Base-by-base conservation (phyloP, 2,888 invertebrate species). In the Pharmacophagus antenor region DNA sequence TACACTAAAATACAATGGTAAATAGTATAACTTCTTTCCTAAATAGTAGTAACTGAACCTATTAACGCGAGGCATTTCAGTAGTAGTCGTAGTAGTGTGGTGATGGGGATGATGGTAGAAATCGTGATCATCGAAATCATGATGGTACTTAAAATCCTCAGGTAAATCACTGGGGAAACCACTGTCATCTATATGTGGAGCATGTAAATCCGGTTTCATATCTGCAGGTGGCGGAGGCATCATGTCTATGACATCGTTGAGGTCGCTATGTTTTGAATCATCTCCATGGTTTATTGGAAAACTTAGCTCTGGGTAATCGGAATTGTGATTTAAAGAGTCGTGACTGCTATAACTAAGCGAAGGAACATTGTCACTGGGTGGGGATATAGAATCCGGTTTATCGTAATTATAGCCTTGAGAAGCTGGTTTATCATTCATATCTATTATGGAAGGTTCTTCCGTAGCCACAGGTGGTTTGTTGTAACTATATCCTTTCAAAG, bases 1-100 rank as follows among this genome's bases (percentile, higher is more conserved):
- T 15, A 95, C 93, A 74, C 95, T 95, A 75, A 95, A 95, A 77
- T 95, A 95, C 48, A 95, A 79, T 0, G 95, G 95, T 63, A 95
- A 86, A 73, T 95, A 95, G 92, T 95, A 95, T 37, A 95, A 82
- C 72, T 95, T 95, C 68, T 94, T 93, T 2, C 95, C 95, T 62
- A 95, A 88, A 72, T 94, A 95, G 72, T 95, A 95, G 77, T 95
- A 95, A 74, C 94, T 94, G 85, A 94, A 94, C 76, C 85, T 91
- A 71, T 92, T 93, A 8, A 92, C 92, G 76, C 93, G 87, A 67
- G 93, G 91, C 71, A 85, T 91, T 75, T 92, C 92, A 0, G 85
- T 85, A 1, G 87, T 91, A 1, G 91, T 85, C 0, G 86, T 84
- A 60, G 85, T 80, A 1, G 86, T 76, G 22, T 80, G 80, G 21